Evolutionary conservation across 2,113 vertebrate genomes (phyloP), one percentile per base, ranked within the genome.

Genomic region (Podiceps cristatus): DNA sequence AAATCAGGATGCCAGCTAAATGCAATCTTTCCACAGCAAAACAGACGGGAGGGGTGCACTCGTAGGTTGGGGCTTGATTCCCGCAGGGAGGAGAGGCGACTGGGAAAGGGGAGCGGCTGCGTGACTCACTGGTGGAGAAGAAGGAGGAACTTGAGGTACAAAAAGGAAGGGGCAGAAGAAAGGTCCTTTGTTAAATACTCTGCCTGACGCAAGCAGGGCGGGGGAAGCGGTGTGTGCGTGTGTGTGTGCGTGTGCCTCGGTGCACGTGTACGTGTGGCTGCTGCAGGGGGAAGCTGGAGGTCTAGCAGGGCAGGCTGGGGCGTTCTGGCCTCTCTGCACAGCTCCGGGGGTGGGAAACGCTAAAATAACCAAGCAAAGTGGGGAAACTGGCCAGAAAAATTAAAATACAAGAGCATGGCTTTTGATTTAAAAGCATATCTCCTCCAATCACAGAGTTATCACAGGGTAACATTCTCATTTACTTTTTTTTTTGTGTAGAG

Each of bases 371-470:
- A 95, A 93, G 88, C 0, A 7, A 87, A 93, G 63, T 85, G 74
- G 89, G 91, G 69, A 75, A 73, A 82, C 81, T 97, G 87, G 94
- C 95, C 95, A 94, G 86, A 72, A 97, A 96, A 96, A 84, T 95
- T 91, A 84, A 88, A 95, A 78, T 96, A 91, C 96, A 96, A 96
- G 94, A 96, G 45, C 62, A 68, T 95, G 91, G 77, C 96, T 97
- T 95, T 96, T 85, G 95, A 89, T 89, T 96, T 88, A 93, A 97
- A 97, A 95, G 84, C 89, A 93, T 95, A 96, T 91, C 95, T 96
- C 94, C 91, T 96, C 94, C 96, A 95, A 96, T 91, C 97, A 96
- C 95, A 96, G 96, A 96, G 71, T 95, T 97, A 88, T 94, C 94
- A 95, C 95, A 96, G 85, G 96, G 95, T 96, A 95, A 95, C 95